Percentiles rank a stretch among this genome's conserved stretches.
These are phyloP conservation scores for Camponotus vicinus DNA, from an alignment of 1,140 invertebrate genomes.

Conservation along the genomic window DNA sequence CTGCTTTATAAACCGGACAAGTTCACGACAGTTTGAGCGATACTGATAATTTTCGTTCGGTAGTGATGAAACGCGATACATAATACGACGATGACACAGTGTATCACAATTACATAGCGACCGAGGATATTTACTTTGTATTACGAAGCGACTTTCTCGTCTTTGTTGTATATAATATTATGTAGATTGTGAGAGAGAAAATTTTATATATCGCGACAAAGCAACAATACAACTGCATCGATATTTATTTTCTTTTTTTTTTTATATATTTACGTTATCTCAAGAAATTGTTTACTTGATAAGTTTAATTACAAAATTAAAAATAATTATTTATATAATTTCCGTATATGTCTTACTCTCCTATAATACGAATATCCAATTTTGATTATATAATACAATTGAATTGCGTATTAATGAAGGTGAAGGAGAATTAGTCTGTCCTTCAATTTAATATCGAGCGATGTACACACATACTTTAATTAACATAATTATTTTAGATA, in stretches of 20 bases:
- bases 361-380: background rate
- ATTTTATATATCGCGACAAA: background rate
- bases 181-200: background rate
- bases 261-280: background rate
- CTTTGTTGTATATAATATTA: background rate
- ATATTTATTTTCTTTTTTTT: conserved; percentile 1
- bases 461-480: conserved; percentile 24
- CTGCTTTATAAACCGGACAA: conserved; percentile 77
- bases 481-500: conserved; percentile 74
- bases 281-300: background rate
- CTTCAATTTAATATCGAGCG: conserved; percentile 2
- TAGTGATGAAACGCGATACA: conserved; percentile 28
- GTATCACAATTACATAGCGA: conserved; percentile 33
- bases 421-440: conserved; percentile 37
- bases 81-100: conserved; percentile 28
- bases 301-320: background rate
- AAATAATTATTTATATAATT: conserved; percentile 22
- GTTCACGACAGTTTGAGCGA: conserved; percentile 7
- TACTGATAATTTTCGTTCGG: conserved; percentile 35
- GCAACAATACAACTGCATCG: background rate
- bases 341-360: background rate
- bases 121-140: background rate
- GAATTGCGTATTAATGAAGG: conserved; percentile 18
- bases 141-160: background rate
- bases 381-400: conserved; percentile 39